Evolutionary conservation across 2,797 vertebrate genomes (phyloP), one percentile per base, ranked within the genome.

Genomic region (Gadopsis bispinosus): DNA sequence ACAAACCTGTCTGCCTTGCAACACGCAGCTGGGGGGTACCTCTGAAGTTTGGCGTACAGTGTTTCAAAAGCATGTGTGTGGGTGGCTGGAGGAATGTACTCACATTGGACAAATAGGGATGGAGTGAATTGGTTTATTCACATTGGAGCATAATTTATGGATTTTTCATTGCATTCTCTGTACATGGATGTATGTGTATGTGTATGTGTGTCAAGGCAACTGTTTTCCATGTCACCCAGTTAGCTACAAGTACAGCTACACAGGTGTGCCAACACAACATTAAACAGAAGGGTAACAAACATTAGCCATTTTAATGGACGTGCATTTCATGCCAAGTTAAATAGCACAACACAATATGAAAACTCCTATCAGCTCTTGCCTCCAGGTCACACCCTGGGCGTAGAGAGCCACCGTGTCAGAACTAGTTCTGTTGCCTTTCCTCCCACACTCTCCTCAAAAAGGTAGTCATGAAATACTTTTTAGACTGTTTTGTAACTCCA

Each of bases 351-450:
- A 84, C 83, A 87, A 87, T 89, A 85, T 83, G 64, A 89, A 75
- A 86, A 69, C 59, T 78, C 59, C 58, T 88, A 88, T 90, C 85
- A 85, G 77, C 60, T 71, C 81, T 68, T 79, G 71, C 75, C 71
- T 85, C 48, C 69, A 54, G 86, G 91, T 92, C 87, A 92, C 92
- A 88, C 93, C 93, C 91, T 92, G 87, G 88, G 91, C 39, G 86
- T 87, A 84, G 79, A 85, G 63, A 80, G 83, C 65, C 63, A 77
- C 88, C 90, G 22, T 90, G 92, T 89, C 90, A 87, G 61, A 73
- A 94, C 93, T 93, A 88, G 93, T 94, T 86, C 77, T 90, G 90
- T 82, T 88, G 89, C 81, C 79, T 89, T 89, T 88, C 71, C 89
- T 84, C 92, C 90, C 85, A 88, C 90, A 83, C 84, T 73, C 54